Evolutionary conservation across 2,888 invertebrate genomes (phyloP).

Genomic region (Aphidoletes aphidimyza): DNA sequence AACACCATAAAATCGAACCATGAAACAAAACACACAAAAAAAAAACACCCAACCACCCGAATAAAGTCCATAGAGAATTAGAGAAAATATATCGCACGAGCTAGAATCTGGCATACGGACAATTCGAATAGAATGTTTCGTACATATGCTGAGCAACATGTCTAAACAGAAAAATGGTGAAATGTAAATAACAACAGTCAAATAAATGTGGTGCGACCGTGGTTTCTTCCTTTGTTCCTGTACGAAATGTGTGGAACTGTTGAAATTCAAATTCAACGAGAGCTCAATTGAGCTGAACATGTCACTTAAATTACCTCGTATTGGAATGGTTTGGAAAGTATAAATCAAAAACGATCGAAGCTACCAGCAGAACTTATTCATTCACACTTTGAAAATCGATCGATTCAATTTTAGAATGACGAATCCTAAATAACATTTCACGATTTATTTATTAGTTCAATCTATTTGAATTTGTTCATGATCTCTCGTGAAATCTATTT

Average conservation of each 20-base stretch:
- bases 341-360: not conserved
- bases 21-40: not conserved
- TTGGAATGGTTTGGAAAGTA: not conserved
- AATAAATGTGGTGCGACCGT: slow-evolving; percentile 5
- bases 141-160: slow-evolving; percentile 4
- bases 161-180: slow-evolving; percentile 17
- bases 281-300: not conserved
- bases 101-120: not conserved
- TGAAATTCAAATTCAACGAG: not conserved
- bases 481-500: too few species aligned
- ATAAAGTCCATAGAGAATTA: not conserved
- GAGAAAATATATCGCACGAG: not conserved
- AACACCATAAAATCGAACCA: not conserved
- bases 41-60: not conserved
- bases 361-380: not conserved
- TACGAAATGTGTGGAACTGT: not conserved
- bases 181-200: slow-evolving; percentile 48
- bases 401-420: too few species aligned
- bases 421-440: too few species aligned
- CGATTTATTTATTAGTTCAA: slow-evolving; percentile 14
- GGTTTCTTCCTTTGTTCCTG: not conserved
- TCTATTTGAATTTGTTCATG: too few species aligned
- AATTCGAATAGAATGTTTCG: too few species aligned
- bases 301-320: not conserved
- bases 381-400: not conserved